Evolutionary conservation across 2,113 vertebrate genomes (phyloP), one percentile per base, ranked within the genome.

Genomic region (Rhadina sibilatrix): DNA sequence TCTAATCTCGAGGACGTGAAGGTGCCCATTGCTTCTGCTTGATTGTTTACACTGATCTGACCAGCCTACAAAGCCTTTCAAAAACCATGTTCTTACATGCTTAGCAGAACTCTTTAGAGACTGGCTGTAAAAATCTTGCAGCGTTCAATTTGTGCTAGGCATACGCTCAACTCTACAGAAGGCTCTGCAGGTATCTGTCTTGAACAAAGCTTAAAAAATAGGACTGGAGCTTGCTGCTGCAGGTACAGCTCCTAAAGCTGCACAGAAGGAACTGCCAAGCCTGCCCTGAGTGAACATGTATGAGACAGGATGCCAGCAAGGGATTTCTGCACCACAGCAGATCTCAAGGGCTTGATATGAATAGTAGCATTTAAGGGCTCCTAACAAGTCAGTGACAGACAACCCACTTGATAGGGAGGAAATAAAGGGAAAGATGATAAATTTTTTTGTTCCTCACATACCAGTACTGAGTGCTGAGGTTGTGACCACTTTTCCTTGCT

Each of bases 41-140:
- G 77, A 40, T 76, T 87, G 60, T 92, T 95, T 81, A 53, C 64
- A 78, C n/a, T 53, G 92, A 78, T 90, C 42, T 75, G 71, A 74
- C 37, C 42, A 64, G 60, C 27, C 82, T 70, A 33, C 30, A 93
- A 70, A 70, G 10, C 20, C 47, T 71, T 92, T 74, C 52, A 77
- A 78, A 88, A 59, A 1, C 24, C 7, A 0, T 28, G 44, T 78
- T 53, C 40, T 44, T 70, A 90, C 47, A 37, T 44, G 50, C 72
- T 81, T 40, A 77, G 59, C 15, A 77, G 69, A 81, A 59, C 52
- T 68, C 52, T 77, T 77, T 35, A 86, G 82, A 66, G 82, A 70
- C 35, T 63, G 60, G 23, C n/a, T 93, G 63, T 74, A 80, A 93
- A 93, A 93, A 69, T 44, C 50, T 74, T 47, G 46, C 85, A 81